phyloP scores from a whole-genome alignment of 2,113 vertebrate species.

The Chionodraco myersi region DNA sequence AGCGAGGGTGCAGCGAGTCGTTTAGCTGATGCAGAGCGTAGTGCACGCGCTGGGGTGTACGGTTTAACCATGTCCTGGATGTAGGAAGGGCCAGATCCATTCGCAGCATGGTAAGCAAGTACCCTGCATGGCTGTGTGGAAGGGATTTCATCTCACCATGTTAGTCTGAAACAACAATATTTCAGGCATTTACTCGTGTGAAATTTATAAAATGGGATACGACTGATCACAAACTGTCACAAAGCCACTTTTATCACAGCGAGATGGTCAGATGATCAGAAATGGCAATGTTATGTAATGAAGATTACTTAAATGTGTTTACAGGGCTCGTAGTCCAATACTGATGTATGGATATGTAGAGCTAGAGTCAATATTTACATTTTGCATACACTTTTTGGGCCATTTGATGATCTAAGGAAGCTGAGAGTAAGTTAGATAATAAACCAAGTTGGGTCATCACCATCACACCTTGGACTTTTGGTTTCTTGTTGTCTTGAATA shows the following conservation, averaged over 20 bases:
- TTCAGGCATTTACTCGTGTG: conserved; percentile 30
- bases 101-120: too few species aligned
- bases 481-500: not conserved
- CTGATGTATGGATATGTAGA: not conserved
- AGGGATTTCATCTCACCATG: conserved; percentile 63
- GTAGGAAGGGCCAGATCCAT: too few species aligned
- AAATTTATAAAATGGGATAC: conserved; percentile 48
- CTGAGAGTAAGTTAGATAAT: not conserved
- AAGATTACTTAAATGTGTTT: not conserved
- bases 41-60: too few species aligned
- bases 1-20: too few species aligned
- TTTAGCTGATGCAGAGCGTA: too few species aligned
- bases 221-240: conserved; percentile 39
- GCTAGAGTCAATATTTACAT: not conserved
- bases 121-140: conserved; percentile 56
- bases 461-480: not conserved
- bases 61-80: too few species aligned
- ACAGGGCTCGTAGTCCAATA: not conserved
- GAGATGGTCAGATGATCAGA: conserved; percentile 11
- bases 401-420: not conserved
- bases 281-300: not conserved
- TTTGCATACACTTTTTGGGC: not conserved
- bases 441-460: not conserved
- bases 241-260: conserved; percentile 53
- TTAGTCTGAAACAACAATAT: conserved; percentile 64